Percentiles rank a stretch among this genome's conserved stretches.
Evolutionary conservation across 2,797 vertebrate species (phyloP).

Genomic region (Loris lydekkerianus): DNA sequence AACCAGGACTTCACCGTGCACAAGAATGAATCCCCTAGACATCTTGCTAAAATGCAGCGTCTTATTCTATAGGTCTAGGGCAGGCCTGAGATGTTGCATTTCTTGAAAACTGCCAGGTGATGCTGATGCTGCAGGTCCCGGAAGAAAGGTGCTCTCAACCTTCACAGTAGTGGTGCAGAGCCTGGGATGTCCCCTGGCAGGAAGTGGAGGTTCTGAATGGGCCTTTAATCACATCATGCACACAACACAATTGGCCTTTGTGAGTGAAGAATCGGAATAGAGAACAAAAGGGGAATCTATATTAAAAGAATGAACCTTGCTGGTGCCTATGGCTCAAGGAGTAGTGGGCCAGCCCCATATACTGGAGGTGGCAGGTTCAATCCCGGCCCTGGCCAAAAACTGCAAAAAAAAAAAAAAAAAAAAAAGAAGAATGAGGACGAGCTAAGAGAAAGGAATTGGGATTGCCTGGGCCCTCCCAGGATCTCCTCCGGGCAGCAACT

Average conservation of each 20-base stretch:
- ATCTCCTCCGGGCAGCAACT: background rate
- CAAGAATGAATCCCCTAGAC: background rate
- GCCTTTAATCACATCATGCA: background rate
- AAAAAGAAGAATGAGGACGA: background rate
- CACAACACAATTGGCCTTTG: conserved; percentile 11
- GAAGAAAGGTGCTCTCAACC: background rate
- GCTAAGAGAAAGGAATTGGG: background rate
- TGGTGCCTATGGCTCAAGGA: too few relatives aligned
- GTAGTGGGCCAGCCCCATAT: too few relatives aligned
- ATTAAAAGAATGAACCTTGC: background rate
- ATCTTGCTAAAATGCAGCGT: conserved; percentile 1
- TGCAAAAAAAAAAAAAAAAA: too few relatives aligned
- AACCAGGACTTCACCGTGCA: background rate
- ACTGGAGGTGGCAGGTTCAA: too few relatives aligned
- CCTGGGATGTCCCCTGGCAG: background rate
- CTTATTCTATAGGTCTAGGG: background rate
- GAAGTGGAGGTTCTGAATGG: conserved; percentile 12
- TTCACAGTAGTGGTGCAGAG: background rate
- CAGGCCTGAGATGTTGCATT: background rate
- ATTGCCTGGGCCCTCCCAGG: background rate
- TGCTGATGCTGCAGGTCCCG: background rate
- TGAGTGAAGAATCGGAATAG: conserved; percentile 21
- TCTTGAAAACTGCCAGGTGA: background rate
- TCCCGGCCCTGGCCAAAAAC: too few relatives aligned
- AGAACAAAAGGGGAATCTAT: conserved; percentile 11